Conservation (phyloP, 2,888 invertebrate genomes). For the Notodromas monacha region DNA sequence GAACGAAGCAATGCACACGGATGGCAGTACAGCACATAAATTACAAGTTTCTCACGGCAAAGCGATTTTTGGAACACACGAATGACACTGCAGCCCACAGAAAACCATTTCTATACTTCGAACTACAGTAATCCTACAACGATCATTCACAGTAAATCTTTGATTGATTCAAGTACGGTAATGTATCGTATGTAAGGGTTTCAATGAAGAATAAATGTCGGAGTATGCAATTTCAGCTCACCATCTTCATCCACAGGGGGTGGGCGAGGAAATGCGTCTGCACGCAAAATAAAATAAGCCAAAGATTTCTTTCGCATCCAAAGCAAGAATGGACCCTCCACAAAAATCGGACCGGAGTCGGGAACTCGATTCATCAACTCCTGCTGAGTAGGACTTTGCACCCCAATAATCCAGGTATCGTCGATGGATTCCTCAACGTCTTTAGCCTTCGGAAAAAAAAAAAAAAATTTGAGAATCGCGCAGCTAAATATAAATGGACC, state of each 20-base stretch:
- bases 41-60: too few species aligned
- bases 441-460: conserved; percentile 21
- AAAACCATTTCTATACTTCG: too few species aligned
- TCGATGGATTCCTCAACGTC: conserved; percentile 41
- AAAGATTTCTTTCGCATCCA: conserved; percentile 40
- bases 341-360: conserved; percentile 28
- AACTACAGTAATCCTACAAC: too few species aligned
- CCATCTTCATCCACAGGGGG: conserved; percentile 12
- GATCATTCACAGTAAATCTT: too few species aligned
- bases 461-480: neutral
- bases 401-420: conserved; percentile 69
- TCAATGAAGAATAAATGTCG: conserved; percentile 25
- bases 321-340: conserved; percentile 50
- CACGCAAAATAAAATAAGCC: conserved; percentile 47
- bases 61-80: too few species aligned
- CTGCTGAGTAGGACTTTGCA: conserved; percentile 41
- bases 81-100: too few species aligned
- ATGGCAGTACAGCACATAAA: too few species aligned
- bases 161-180: too few species aligned
- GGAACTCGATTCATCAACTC: conserved; percentile 30
- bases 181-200: too few species aligned
- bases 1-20: too few species aligned
- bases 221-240: conserved; percentile 15
- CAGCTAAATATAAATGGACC: neutral
- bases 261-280: conserved; percentile 27